phyloP scores from a whole-genome alignment of 2,888 invertebrate species.

The Dicyrtoma fusca region DNA sequence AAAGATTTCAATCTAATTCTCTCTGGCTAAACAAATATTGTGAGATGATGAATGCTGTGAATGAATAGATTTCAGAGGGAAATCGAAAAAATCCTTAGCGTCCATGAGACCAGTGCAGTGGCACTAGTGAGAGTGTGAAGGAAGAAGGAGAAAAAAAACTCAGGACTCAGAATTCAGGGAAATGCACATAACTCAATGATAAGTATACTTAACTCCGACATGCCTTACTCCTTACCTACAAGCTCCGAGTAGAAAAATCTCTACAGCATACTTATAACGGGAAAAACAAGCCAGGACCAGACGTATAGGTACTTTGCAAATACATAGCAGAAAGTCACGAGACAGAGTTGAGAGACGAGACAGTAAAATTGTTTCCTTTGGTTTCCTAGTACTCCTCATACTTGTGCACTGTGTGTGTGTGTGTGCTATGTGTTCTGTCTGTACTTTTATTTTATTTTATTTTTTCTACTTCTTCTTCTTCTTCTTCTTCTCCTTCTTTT shows the following conservation, averaged over 20 bases:
- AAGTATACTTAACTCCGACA: too few relatives aligned
- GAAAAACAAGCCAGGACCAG: constrained; percentile 25
- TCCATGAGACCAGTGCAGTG: constrained; percentile 14
- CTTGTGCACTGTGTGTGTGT: neutral
- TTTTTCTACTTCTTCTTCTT: neutral
- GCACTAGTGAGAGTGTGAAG: constrained; percentile 12
- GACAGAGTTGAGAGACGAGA: constrained; percentile 11
- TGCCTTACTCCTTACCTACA: too few relatives aligned
- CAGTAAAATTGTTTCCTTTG: neutral
- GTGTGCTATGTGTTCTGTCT: neutral
- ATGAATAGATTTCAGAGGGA: constrained; percentile 40
- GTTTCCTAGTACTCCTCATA: neutral
- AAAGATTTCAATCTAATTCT: constrained; percentile 42
- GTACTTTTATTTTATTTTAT: neutral
- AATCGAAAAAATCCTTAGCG: constrained; percentile 38
- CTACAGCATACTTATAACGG: neutral
- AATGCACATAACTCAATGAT: neutral
- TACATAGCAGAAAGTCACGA: constrained; percentile 22
- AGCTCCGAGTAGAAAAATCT: constrained; percentile 1
- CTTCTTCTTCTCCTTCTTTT: neutral
- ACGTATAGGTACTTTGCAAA: neutral
- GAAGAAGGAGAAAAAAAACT: constrained; percentile 11
- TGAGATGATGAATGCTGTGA: constrained; percentile 40
- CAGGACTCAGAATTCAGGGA: neutral
- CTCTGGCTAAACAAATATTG: constrained; percentile 37